These are phyloP conservation scores for Microcebus lehilahytsara DNA, from an alignment of 2,113 vertebrate genomes.

Conservation along the genomic window DNA sequence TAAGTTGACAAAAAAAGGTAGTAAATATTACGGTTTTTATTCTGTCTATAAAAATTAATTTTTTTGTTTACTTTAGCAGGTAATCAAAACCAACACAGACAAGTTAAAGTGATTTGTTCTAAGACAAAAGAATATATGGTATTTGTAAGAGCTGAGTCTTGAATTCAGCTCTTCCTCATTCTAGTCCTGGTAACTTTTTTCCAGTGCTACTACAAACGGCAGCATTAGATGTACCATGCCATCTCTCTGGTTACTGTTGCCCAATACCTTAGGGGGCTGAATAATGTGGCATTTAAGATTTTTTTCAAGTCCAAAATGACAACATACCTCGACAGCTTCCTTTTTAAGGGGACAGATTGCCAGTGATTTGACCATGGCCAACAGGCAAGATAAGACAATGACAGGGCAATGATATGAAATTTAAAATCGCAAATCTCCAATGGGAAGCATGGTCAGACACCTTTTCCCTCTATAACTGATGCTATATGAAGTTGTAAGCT, in stretches of 20 bases:
- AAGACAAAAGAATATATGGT: not conserved
- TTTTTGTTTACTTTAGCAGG: not conserved
- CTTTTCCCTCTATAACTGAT: not conserved
- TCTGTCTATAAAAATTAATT: not conserved
- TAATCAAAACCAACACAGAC: not conserved
- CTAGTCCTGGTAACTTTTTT: not conserved
- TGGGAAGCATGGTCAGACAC: not conserved
- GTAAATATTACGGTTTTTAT: not conserved
- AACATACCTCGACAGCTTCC: not conserved
- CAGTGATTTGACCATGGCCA: not conserved
- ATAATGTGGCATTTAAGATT: not conserved
- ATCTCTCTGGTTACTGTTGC: not conserved
- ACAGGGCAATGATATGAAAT: too few species aligned
- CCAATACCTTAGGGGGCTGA: not conserved
- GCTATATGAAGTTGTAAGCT: not conserved
- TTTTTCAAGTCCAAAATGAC: not conserved
- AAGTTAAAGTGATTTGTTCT: not conserved
- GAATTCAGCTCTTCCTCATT: not conserved
- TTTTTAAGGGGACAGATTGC: not conserved
- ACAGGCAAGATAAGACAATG: not conserved
- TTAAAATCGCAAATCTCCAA: not conserved
- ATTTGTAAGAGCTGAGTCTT: not conserved
- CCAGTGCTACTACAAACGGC: accelerated
- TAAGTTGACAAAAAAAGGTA: not conserved
- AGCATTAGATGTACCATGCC: not conserved